Conservation (phyloP, 2,113 vertebrate species). For the Hippocampus zosterae region DNA sequence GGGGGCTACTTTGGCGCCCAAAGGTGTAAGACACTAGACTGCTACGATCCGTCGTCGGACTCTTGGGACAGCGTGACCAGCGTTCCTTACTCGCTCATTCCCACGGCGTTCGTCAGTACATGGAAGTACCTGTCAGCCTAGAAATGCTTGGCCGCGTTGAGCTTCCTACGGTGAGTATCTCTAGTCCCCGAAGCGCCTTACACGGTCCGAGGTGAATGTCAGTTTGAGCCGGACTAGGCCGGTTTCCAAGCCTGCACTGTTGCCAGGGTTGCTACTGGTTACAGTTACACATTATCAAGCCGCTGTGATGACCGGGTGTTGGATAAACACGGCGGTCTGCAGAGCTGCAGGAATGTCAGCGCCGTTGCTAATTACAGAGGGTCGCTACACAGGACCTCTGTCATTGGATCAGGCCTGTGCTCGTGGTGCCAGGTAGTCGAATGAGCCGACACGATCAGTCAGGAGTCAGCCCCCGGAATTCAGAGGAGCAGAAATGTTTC, state of each 20-base stretch:
- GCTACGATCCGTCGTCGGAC: constrained; percentile 79
- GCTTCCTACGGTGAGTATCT: constrained; percentile 60
- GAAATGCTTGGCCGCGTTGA: constrained; percentile 11
- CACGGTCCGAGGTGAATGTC: constrained; percentile 21
- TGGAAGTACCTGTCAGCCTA: constrained; percentile 82
- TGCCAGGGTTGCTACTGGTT: constrained; percentile 59
- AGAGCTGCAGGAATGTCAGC: constrained; percentile 64
- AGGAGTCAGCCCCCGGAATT: neutral
- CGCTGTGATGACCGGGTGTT: constrained; percentile 57
- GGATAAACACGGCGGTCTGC: constrained; percentile 61
- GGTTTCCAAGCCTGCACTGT: constrained; percentile 43
- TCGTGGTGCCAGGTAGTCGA: constrained; percentile 22
- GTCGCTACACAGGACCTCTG: constrained; percentile 34
- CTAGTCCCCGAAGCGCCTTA: neutral
- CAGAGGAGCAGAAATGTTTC: neutral
- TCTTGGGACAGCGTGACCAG: constrained; percentile 82
- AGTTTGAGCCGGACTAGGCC: constrained; percentile 19
- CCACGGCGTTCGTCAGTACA: constrained; percentile 82
- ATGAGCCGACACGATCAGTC: constrained; percentile 1
- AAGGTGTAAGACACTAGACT: constrained; percentile 80
- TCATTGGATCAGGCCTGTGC: constrained; percentile 23
- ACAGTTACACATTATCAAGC: constrained; percentile 61
- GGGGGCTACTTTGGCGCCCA: constrained; percentile 82
- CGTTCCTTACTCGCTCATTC: constrained; percentile 81
- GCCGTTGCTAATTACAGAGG: constrained; percentile 62